phyloP scores from a whole-genome alignment of 2,113 vertebrate species.

The Calyptommatus sinebrachiatus region DNA sequence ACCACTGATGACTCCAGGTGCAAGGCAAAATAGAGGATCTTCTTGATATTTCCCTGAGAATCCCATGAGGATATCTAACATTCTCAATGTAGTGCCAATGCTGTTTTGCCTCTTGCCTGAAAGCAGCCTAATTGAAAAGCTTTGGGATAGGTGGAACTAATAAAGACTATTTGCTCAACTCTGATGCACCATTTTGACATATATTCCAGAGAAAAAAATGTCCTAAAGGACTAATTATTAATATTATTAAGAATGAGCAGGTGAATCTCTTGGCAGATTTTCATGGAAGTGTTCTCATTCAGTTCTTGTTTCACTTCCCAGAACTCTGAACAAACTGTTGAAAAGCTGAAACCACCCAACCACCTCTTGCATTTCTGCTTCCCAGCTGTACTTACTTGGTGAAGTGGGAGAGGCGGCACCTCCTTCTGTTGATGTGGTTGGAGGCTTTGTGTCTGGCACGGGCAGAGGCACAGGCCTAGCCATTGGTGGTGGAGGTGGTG shows the following conservation, averaged over 20 bases:
- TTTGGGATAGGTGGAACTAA: too few relatives aligned
- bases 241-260: background rate
- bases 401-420: constrained; percentile 94
- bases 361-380: constrained; percentile 35
- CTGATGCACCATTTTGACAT: background rate
- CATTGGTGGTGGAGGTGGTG: constrained; percentile 96
- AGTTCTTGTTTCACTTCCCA: background rate
- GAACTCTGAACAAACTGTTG: background rate
- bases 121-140: too few relatives aligned
- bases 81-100: too few relatives aligned
- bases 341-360: background rate
- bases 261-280: background rate
- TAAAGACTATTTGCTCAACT: too few relatives aligned
- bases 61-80: too few relatives aligned
- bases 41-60: too few relatives aligned
- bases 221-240: too few relatives aligned
- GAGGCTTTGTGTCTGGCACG: constrained; percentile 95
- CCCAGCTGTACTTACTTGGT: constrained; percentile 86
- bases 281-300: background rate
- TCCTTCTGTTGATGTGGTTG: constrained; percentile 92
- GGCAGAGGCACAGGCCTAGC: constrained; percentile 97
- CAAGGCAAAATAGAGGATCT: too few relatives aligned
- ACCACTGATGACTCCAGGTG: too few relatives aligned
- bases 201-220: background rate
- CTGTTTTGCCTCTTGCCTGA: too few relatives aligned